Evolutionary conservation across 2,888 invertebrate species (phyloP), one percentile per base, ranked within the genome.

Genomic region (Epistrophe eligans): DNA sequence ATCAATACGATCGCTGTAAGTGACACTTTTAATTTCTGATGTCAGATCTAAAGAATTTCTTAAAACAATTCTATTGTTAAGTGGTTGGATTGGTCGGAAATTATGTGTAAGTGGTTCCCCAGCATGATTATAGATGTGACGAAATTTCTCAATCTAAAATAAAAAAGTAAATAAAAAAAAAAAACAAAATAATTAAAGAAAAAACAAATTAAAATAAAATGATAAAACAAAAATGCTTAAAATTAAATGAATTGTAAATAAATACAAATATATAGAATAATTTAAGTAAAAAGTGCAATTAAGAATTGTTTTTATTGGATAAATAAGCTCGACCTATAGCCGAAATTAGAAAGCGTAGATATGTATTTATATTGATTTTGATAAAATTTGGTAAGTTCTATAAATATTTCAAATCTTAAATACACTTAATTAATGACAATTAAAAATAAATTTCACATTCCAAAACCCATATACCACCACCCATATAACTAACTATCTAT

Each of bases 81-180:
- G 93, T 0, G 97, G 96, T 90, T 97, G 97, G 43, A 96, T 95
- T 0, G 97, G 97, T 15, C 98, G 95, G 91, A 96, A 97, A 92
- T 98, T 98, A 91, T 97, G 96, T 0, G 95, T 95, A 85, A 98
- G 93, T 24, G 91, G 90, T 89, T 94, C 94, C 4, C 96, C 97
- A 71, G 95, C 94, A 11, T 94, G 93, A 3, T 95, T 95, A 70
- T 94, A 94, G 50, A 97, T 93, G 88, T 94, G 94, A 58, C 97
- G 95, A 91, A 97, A 97, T 66, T 94, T 94, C 90, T 95, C 95
- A 82, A 97, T 93, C 97, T 97, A 93, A 80, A 93, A 24, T 24
- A 94, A 89, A 89, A 80, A 38, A 38, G 0, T 35, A 60, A 70
- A 57, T 57, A 52, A 71, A 58, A 64, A n/a, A 60, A 43, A 60